Conservation (phyloP, 2,113 vertebrate species). For the Passer montanus region DNA sequence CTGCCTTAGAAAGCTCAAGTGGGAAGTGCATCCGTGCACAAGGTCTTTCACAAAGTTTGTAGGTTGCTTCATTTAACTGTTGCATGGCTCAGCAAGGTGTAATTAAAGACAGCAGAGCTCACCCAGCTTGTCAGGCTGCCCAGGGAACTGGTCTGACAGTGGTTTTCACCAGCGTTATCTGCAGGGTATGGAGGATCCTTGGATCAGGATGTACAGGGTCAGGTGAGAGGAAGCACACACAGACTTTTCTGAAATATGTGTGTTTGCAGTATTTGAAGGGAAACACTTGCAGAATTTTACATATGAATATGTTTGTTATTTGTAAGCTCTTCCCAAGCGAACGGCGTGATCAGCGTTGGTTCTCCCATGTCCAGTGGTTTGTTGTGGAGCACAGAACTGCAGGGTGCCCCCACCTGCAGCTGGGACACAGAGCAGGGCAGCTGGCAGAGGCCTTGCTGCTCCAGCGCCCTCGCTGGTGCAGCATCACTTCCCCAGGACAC, state of each 20-base stretch:
- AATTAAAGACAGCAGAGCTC: slow-evolving; percentile 8
- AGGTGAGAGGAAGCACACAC: background rate
- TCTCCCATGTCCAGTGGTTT: accelerated
- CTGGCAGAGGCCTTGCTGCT: background rate
- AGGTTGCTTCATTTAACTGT: slow-evolving; percentile 11
- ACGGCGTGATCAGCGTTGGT: background rate
- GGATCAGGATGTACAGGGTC: background rate
- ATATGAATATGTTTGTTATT: background rate
- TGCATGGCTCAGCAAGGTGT: background rate
- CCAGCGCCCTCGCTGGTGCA: background rate
- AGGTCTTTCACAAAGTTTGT: background rate
- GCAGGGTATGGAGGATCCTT: background rate
- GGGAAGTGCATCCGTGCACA: background rate
- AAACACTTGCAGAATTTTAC: background rate
- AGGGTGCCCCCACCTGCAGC: background rate
- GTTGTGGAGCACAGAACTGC: background rate
- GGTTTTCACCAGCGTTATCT: background rate
- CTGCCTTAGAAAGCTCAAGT: background rate
- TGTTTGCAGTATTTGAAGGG: background rate
- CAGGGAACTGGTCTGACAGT: background rate
- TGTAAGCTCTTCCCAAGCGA: background rate
- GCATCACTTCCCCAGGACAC: background rate
- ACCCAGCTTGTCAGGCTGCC: background rate
- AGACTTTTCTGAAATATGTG: background rate
- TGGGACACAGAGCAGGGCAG: background rate